Evolutionary conservation across 2,888 invertebrate genomes (phyloP).

Genomic region (Drosophila paucipuncta): DNA sequence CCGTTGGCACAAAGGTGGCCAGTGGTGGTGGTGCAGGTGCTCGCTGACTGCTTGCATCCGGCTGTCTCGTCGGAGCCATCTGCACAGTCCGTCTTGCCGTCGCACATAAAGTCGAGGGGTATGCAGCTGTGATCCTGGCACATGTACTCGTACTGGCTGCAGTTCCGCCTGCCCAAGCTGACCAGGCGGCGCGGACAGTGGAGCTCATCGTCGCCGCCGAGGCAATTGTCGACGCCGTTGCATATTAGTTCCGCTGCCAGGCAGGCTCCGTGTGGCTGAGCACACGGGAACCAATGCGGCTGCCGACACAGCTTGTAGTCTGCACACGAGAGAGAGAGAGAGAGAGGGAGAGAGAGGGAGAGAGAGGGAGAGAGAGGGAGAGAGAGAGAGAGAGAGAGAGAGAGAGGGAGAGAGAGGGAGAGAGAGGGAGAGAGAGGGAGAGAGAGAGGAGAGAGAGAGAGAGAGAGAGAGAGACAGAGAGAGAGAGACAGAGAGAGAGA

Average conservation of each 20-base stretch:
- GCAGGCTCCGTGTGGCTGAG: slow-evolving; percentile 87
- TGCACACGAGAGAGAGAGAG: slow-evolving; percentile 26
- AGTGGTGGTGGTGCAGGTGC: slow-evolving; percentile 86
- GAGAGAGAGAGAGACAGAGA: neutral
- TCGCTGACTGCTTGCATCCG: slow-evolving; percentile 84
- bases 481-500: no score
- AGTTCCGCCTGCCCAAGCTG: slow-evolving; percentile 65
- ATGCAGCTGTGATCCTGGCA: slow-evolving; percentile 87
- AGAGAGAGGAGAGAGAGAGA: no score
- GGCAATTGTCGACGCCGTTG: slow-evolving; percentile 89
- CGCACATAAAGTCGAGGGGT: slow-evolving; percentile 89
- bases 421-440: no score
- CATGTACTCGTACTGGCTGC: slow-evolving; percentile 80
- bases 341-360: neutral
- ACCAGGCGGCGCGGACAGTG: slow-evolving; percentile 65
- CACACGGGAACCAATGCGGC: slow-evolving; percentile 84
- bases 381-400: no score
- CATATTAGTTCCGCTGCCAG: slow-evolving; percentile 90
- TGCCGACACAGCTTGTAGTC: slow-evolving; percentile 80
- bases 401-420: no score
- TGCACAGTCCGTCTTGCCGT: slow-evolving; percentile 90
- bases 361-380: neutral
- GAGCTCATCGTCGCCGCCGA: slow-evolving; percentile 89
- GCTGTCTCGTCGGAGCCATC: slow-evolving; percentile 90
- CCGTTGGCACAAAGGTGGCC: slow-evolving; percentile 88